These are phyloP conservation scores for Erethizon dorsatum DNA, from an alignment of 2,797 vertebrate species.

Conservation along the genomic window DNA sequence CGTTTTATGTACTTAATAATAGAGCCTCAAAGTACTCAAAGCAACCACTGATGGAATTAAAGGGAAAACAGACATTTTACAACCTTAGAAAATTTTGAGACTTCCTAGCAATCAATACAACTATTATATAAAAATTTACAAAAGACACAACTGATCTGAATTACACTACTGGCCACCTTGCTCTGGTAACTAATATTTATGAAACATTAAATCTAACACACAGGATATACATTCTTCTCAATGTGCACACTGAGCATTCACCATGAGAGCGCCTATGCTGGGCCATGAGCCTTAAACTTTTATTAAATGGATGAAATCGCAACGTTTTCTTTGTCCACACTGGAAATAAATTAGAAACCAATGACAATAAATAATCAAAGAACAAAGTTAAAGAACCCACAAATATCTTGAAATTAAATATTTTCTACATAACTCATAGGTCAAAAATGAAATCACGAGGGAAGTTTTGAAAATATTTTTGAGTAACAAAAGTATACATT, in stretches of 20 bases:
- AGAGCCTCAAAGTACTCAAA: conserved; percentile 60
- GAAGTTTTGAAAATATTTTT: background rate
- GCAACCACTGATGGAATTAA: conserved; percentile 28
- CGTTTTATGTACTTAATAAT: conserved; percentile 25
- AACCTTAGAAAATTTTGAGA: background rate
- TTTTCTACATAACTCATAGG: conserved; percentile 7
- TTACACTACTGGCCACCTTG: background rate
- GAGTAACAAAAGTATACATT: background rate
- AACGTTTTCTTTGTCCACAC: background rate
- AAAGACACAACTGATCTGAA: background rate
- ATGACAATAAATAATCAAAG: background rate
- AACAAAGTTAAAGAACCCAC: background rate
- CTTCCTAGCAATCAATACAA: background rate
- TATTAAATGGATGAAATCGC: conserved; percentile 15
- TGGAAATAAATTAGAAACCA: conserved; percentile 48
- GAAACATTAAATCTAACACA: background rate
- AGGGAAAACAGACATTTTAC: conserved; percentile 20
- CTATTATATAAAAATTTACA: conserved; percentile 27
- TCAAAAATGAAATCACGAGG: conserved; percentile 2
- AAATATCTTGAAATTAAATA: conserved; percentile 41
- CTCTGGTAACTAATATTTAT: background rate
- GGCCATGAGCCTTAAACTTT: conserved; percentile 4
- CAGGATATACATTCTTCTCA: background rate
- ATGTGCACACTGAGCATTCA: background rate
- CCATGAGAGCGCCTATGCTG: background rate